Base-by-base conservation (phyloP, 2,888 invertebrate genomes). In the Parelbella ahira region DNA sequence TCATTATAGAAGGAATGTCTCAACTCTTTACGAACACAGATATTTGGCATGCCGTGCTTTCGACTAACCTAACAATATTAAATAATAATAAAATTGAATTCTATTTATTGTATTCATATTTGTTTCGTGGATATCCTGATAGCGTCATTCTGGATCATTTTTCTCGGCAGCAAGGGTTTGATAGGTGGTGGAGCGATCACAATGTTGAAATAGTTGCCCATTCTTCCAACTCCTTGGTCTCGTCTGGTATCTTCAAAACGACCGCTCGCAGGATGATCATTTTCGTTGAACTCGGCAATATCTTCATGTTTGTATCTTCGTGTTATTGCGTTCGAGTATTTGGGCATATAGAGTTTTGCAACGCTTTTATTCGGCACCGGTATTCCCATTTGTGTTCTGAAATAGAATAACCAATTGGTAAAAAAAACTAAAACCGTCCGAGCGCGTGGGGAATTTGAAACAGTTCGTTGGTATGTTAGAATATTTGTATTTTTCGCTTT, bases 181-280 rank as follows among this genome's bases (percentile, higher is more conserved):
- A 86, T 82, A 1, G 83, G 86, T 1, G 86, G 86, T 1, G 86
- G 86, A 0, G 86, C 86, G 28, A 87, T 87, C 15, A 87, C 86
- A 10, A 86, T 86, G 48, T 86, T 84, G 50, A 86, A 87, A 52
- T 86, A 87, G 59, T 87, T 87, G 5, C 86, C 86, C 84, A 86
- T 82, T 44, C 86, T 63, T 1, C 84, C 79, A 0, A 79, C 58
- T 29, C 86, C 86, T 0, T 69, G 56, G 3, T 63, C 59, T n/a
- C 69, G 60, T 51, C 76, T 78, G 37, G 55, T 53, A 1, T 75
- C 75, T 1, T 75, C 74, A 7, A 53, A 54, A 32, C 58, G 68
- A 45, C 54, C 60, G 33, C 23, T 49, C n/a, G 54, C 43, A n/a
- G 46, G 52, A 1, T 46, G 34, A 1, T 72, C 75, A 19, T 53